These are phyloP conservation scores for Cnemophilus loriae DNA, from an alignment of 2,113 vertebrate species.

Conservation along the genomic window DNA sequence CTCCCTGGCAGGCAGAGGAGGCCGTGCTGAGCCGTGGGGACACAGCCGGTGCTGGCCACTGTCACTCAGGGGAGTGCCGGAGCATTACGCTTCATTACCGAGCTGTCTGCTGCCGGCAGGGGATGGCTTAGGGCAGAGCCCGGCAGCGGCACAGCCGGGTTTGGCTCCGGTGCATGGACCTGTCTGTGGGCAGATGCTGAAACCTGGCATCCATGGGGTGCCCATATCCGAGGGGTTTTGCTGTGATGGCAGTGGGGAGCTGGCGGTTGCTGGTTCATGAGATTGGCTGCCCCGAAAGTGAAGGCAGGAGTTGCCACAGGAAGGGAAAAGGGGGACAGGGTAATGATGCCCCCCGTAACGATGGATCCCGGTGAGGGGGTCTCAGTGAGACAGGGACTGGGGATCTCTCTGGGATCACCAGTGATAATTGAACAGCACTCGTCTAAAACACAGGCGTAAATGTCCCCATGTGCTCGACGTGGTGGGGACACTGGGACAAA, in stretches of 20 bases:
- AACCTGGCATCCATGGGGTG: fast-evolving
- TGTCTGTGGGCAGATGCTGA: neutral
- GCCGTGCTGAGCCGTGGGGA: neutral
- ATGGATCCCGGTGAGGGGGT: fast-evolving
- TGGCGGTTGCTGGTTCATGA: neutral
- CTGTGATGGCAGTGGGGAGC: neutral
- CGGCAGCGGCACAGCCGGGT: neutral
- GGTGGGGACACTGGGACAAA: neutral
- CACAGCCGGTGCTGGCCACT: neutral
- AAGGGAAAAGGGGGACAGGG: neutral
- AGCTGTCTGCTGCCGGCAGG: constrained; percentile 63
- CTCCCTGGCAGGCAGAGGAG: neutral
- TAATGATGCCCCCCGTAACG: fast-evolving
- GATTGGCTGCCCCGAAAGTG: neutral
- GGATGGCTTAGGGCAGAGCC: constrained; percentile 42
- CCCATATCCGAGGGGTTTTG: fast-evolving
- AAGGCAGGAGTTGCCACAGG: neutral
- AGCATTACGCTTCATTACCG: constrained; percentile 59
- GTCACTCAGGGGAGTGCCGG: constrained; percentile 52
- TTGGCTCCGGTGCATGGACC: neutral
- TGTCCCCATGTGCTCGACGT: fast-evolving
- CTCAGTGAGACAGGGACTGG: neutral
- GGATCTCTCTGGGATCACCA: neutral
- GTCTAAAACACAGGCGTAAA: fast-evolving
- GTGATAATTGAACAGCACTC: neutral